Conservation (phyloP, 2,113 vertebrate species). For the Meles meles region DNA sequence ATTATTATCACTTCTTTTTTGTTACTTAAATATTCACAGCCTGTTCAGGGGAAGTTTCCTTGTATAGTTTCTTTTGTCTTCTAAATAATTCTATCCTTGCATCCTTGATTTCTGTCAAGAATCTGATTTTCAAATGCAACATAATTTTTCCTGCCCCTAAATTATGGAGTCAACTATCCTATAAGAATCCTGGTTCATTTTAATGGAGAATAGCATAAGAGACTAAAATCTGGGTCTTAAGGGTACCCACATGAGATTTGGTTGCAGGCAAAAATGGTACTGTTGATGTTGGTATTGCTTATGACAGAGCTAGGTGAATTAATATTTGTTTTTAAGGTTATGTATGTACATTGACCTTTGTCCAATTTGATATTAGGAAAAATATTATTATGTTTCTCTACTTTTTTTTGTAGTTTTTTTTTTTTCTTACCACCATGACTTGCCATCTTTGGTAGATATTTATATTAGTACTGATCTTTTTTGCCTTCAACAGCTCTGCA, state of each 20-base stretch:
- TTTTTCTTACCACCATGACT: neutral
- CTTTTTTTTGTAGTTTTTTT: neutral
- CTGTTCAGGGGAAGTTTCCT: neutral
- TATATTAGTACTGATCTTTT: constrained; percentile 14
- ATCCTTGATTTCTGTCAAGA: neutral
- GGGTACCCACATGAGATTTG: neutral
- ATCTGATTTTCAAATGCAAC: neutral
- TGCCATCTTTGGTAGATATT: neutral
- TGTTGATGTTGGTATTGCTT: neutral
- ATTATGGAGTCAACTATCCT: neutral
- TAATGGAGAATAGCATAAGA: neutral
- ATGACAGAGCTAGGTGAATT: neutral
- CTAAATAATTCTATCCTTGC: neutral
- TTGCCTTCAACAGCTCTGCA: constrained; percentile 16
- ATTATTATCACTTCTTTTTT: neutral
- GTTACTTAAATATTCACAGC: neutral
- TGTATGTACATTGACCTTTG: neutral
- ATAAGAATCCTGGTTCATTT: neutral
- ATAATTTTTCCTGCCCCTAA: neutral
- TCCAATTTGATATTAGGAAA: neutral
- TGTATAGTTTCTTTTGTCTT: neutral
- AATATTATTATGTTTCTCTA: neutral
- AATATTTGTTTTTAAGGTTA: neutral
- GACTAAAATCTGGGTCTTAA: neutral
- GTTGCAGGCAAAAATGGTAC: neutral